Conservation (phyloP, 2,888 invertebrate species). For the Aricia artaxerxes region DNA sequence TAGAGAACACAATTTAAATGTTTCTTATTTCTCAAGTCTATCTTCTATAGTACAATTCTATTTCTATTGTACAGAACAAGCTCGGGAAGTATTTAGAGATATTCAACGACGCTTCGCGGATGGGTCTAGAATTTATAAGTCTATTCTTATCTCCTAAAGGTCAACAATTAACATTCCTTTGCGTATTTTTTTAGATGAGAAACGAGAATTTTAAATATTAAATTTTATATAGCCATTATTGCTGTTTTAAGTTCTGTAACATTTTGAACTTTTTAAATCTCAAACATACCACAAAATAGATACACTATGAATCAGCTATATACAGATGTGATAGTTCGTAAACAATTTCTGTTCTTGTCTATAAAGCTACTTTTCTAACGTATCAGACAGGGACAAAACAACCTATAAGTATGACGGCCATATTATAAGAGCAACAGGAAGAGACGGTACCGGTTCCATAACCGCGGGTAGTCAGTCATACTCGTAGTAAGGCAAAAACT, state of each 20-base stretch:
- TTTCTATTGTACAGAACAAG: slow-evolving; percentile 1
- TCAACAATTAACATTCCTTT: slow-evolving; percentile 13
- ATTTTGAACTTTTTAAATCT: too few relatives aligned
- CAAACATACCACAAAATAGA: too few relatives aligned
- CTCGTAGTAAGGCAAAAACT: slow-evolving; percentile 51
- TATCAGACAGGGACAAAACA: neutral
- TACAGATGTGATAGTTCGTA: too few relatives aligned
- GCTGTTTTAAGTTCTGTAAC: too few relatives aligned
- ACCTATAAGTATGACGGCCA: slow-evolving; percentile 45
- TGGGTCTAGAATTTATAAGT: slow-evolving; percentile 18
- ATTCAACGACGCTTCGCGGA: neutral
- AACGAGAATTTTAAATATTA: neutral
- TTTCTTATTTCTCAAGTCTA: too few relatives aligned
- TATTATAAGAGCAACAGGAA: slow-evolving; percentile 73
- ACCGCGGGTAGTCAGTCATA: slow-evolving; percentile 45
- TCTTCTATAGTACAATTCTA: neutral
- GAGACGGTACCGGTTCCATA: slow-evolving; percentile 55
- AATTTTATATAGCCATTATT: too few relatives aligned
- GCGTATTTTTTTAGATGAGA: neutral
- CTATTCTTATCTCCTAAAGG: slow-evolving; percentile 11
- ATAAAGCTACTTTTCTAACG: too few relatives aligned
- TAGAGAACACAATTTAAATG: too few relatives aligned
- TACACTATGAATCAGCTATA: too few relatives aligned
- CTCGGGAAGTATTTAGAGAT: slow-evolving; percentile 13
- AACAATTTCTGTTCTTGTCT: too few relatives aligned